phyloP scores from a whole-genome alignment of 1,140 invertebrate genomes.

The Epicauta chinensis region DNA sequence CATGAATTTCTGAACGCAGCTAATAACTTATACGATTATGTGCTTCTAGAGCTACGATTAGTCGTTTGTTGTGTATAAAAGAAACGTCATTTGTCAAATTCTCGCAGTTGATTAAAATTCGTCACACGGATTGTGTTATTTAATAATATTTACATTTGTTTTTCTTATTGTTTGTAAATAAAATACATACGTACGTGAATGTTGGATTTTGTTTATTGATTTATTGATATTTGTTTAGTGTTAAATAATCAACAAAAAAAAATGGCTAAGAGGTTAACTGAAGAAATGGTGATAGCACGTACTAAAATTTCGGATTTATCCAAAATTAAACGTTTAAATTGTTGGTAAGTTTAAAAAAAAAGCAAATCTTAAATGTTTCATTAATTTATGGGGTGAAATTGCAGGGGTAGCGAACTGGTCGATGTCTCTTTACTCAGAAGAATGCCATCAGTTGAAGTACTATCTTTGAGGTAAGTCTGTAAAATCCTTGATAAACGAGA shows the following conservation, averaged over 20 bases:
- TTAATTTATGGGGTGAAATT: slow-evolving; percentile 40
- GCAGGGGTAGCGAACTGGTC: slow-evolving; percentile 73
- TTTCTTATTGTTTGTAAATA: no score
- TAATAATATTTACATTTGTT: no score
- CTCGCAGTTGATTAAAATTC: no score
- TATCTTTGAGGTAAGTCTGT: slow-evolving; percentile 65
- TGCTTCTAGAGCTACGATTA: no score
- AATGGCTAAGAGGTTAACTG: slow-evolving; percentile 66
- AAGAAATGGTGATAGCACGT: slow-evolving; percentile 85
- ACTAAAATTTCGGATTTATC: slow-evolving; percentile 79
- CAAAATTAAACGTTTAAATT: slow-evolving; percentile 81
- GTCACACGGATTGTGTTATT: no score
- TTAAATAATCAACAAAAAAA: slow-evolving; percentile 1
- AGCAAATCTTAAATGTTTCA: neutral
- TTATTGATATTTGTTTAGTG: no score
- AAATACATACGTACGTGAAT: no score
- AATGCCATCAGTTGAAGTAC: slow-evolving; percentile 73
- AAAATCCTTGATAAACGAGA: neutral
- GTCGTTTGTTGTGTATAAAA: no score
- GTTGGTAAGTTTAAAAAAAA: slow-evolving; percentile 63
- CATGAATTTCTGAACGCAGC: no score
- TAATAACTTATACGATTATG: no score
- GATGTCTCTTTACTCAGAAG: slow-evolving; percentile 69
- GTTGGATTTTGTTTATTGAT: no score
- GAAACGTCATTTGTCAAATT: no score